A percentile compares a stretch with the other conserved stretches of the same genome.
phyloP scores from a whole-genome alignment of 1,140 invertebrate species.

The Maniola jurtina region DNA sequence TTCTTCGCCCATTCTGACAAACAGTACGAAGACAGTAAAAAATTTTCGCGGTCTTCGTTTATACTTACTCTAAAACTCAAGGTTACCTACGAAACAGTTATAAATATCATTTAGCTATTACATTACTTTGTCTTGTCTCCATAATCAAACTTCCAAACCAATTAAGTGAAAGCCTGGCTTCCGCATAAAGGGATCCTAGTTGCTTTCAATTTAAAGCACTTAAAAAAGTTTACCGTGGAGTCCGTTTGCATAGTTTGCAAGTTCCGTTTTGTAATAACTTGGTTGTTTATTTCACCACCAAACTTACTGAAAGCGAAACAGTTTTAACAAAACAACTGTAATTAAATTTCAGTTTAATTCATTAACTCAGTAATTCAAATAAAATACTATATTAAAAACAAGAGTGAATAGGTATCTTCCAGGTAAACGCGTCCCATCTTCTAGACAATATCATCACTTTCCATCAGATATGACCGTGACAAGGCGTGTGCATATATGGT shows the following conservation, averaged over 20 bases:
- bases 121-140: neutral
- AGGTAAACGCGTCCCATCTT: no score
- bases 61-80: no score
- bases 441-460: no score
- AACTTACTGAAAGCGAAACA: neutral
- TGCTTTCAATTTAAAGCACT: conserved; percentile 3
- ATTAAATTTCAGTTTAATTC: neutral
- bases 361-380: no score
- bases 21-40: no score
- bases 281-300: neutral
- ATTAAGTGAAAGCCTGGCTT: neutral
- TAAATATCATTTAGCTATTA: neutral
- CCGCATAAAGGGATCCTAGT: neutral
- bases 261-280: conserved; percentile 1
- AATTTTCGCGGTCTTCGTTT: no score
- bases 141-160: neutral
- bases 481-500: no score
- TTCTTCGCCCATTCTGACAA: no score
- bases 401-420: no score
- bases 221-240: conserved; percentile 1
- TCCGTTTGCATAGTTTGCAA: neutral
- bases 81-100: neutral
- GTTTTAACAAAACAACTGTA: neutral
- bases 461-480: no score
- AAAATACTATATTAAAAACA: no score